Evolutionary conservation across 2,113 vertebrate species (phyloP), one percentile per base, ranked within the genome.

Genomic region (Glareola pratincola): DNA sequence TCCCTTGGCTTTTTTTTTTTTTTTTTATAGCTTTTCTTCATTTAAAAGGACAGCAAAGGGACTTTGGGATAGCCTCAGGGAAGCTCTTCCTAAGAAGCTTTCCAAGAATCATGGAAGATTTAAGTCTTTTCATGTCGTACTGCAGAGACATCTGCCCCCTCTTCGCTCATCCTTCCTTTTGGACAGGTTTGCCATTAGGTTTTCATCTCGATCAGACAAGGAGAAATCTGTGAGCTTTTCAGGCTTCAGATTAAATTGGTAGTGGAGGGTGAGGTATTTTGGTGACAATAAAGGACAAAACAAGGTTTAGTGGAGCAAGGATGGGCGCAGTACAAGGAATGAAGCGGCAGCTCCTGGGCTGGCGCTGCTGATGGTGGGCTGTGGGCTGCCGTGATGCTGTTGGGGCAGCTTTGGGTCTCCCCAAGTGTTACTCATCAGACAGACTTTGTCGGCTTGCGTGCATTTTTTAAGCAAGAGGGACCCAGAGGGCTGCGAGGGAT

Each of bases 331-430:
- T 9, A 21, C 19, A 22, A 68, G 34, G 71, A 21, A 8, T 3
- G 36, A 56, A 45, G 48, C 41, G 14, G 24, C 32, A 29, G 7
- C 5, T 37, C 11, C 26, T 14, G 14, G 6, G 17, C 39, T 48
- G 22, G 14, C 15, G 6, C 36, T 50, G 23, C 29, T n/a, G 36
- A 2, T 5, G 26, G 14, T 53, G n/a, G 36, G 73, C 24, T 68
- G 41, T 10, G 34, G 45, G 2, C 18, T 43, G 36, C 39, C 1
- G 4, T 7, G 21, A 1, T 59, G 8, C 4, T 22, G 1, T 0
- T 48, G 36, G 48, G 14, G 14, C 48, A 43, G 21, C 45, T 75
- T 4, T 14, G 54, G 13, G n/a, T 63, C 48, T 79, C n/a, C 63
- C 24, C 3, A 39, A 64, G 4, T 12, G 14, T 43, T 48, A 9